phyloP scores from a whole-genome alignment of 2,888 invertebrate genomes.

The Ptychoptera albimana region DNA sequence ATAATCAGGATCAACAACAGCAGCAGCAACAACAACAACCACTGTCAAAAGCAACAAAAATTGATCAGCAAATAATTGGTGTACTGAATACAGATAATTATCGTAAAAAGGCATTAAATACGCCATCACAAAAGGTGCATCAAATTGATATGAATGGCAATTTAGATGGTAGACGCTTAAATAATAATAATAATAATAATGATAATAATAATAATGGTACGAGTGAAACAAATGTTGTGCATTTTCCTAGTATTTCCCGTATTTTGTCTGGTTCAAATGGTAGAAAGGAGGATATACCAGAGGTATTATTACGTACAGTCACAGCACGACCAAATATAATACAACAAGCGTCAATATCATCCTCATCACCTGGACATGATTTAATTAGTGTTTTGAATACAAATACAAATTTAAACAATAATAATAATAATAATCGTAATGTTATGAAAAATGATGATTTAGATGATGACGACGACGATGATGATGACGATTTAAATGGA shows the following conservation, averaged over 20 bases:
- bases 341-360: constrained; percentile 20
- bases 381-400: not conserved
- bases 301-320: constrained; percentile 52
- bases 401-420: constrained; percentile 10
- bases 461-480: constrained; percentile 8
- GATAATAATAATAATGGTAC: not conserved
- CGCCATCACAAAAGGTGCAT: constrained; percentile 49
- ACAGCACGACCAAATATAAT: constrained; percentile 35
- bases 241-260: constrained; percentile 68
- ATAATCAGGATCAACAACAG: not conserved
- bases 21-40: constrained; percentile 12
- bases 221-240: constrained; percentile 31
- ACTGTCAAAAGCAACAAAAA: constrained; percentile 1
- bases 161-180: constrained; percentile 8
- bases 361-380: constrained; percentile 5
- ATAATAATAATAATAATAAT: constrained; percentile 6
- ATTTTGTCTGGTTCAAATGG: constrained; percentile 78
- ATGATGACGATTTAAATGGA: constrained; percentile 8
- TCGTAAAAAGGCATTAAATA: constrained; percentile 53
- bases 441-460: constrained; percentile 6
- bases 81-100: constrained; percentile 6
- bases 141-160: constrained; percentile 15
- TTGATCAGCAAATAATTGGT: not conserved
- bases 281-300: constrained; percentile 64
- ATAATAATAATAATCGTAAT: constrained; percentile 5